These are phyloP conservation scores for Camponotus fellah DNA, from an alignment of 2,888 invertebrate genomes.

Conservation along the genomic window DNA sequence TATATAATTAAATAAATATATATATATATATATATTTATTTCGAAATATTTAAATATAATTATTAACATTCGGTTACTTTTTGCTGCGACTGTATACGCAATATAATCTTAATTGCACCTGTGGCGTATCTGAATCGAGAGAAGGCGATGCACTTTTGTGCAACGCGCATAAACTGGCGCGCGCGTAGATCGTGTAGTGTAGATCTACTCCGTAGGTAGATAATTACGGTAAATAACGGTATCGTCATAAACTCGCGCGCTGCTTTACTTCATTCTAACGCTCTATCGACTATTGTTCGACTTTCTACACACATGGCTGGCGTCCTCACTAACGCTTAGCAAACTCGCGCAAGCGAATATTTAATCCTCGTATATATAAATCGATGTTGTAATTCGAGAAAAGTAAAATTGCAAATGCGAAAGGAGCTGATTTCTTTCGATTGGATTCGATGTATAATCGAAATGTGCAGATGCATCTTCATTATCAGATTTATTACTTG, in stretches of 20 bases:
- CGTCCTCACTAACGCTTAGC: neutral
- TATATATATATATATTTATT: no score
- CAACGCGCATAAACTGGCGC: neutral
- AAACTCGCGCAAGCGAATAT: neutral
- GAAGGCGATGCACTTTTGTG: conserved; percentile 10
- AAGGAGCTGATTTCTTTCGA: neutral
- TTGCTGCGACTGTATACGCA: no score
- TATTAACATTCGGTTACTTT: no score
- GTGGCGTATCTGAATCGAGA: neutral
- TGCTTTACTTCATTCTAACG: conserved; percentile 1
- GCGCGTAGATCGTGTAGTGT: neutral
- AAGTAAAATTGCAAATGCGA: neutral
- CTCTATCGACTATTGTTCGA: conserved; percentile 22
- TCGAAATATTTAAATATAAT: no score
- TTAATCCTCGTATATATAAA: neutral
- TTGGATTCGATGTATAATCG: neutral
- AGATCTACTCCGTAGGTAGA: neutral
- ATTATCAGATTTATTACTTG: neutral
- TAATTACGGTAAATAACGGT: conserved; percentile 28
- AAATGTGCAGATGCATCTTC: neutral
- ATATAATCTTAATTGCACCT: no score
- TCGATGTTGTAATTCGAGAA: neutral
- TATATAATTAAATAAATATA: no score
- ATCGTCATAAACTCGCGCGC: neutral
- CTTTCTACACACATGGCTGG: conserved; percentile 25